These are phyloP conservation scores for Chiloscyllium plagiosum DNA, from an alignment of 2,113 vertebrate genomes.

Conservation along the genomic window DNA sequence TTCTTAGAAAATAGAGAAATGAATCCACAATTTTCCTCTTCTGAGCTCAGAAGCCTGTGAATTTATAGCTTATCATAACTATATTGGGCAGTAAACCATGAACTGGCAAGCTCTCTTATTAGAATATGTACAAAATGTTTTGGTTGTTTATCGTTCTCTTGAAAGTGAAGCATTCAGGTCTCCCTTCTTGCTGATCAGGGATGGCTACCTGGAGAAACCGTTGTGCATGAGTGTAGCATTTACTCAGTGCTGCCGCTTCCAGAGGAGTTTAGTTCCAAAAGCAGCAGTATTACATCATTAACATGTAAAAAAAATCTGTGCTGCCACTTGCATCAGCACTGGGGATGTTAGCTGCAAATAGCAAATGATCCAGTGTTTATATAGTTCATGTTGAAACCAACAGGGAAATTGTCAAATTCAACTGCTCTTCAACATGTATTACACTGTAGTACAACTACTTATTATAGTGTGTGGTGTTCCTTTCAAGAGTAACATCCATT, in stretches of 20 bases:
- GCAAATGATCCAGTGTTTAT: not conserved
- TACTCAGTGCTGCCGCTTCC: not conserved
- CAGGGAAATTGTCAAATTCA: not conserved
- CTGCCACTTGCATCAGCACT: not conserved
- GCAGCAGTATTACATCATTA: not conserved
- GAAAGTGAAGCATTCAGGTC: not conserved
- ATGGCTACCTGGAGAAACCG: not conserved
- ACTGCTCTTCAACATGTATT: not conserved
- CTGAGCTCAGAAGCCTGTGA: not conserved
- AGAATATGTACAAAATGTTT: not conserved
- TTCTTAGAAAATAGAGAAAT: not conserved
- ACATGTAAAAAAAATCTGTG: not conserved
- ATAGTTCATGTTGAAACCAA: not conserved
- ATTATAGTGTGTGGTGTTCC: not conserved
- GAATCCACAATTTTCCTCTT: not conserved
- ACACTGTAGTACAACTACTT: not conserved
- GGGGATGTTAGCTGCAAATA: not conserved
- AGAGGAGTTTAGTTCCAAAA: not conserved
- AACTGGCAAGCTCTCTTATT: not conserved
- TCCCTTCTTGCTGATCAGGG: not conserved
- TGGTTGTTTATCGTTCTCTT: not conserved
- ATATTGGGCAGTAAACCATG: not conserved
- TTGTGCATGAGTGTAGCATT: not conserved
- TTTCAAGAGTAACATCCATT: not conserved
- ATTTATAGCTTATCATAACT: not conserved